phyloP scores from a whole-genome alignment of 64 coral and sea anemone genomes.

The Actinia tenebrosa region DNA sequence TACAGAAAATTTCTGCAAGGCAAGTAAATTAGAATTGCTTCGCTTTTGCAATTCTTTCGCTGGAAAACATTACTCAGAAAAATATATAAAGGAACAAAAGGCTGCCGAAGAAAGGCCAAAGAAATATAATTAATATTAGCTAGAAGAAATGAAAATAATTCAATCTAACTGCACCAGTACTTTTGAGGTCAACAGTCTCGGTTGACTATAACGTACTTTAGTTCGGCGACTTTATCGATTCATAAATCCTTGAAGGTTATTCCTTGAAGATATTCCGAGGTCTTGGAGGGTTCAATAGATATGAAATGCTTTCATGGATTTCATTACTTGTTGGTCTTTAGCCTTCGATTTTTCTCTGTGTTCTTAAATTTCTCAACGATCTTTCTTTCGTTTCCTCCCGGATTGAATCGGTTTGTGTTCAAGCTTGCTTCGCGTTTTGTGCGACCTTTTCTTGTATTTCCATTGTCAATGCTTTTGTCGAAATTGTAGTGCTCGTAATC shows the following conservation, averaged over 20 bases:
- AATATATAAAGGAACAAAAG: neutral
- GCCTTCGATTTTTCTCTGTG: slow-evolving; percentile 56
- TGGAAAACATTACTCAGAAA: neutral
- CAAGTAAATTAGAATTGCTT: neutral
- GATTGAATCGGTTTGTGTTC: slow-evolving; percentile 80
- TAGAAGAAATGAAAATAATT: neutral
- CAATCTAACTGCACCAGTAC: slow-evolving; percentile 10
- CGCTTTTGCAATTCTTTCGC: neutral
- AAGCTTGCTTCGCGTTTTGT: slow-evolving; percentile 64
- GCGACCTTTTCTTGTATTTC: slow-evolving; percentile 55
- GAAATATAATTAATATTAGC: neutral
- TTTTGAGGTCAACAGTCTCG: slow-evolving; percentile 5
- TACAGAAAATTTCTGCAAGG: neutral
- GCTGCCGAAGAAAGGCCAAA: neutral
- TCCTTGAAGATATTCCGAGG: neutral
- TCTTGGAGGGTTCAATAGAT: neutral
- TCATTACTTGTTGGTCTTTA: slow-evolving; percentile 5
- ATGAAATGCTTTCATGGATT: neutral
- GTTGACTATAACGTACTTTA: slow-evolving; percentile 5
- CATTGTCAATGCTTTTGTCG: slow-evolving; percentile 35
- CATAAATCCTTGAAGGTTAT: neutral
- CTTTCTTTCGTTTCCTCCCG: slow-evolving; percentile 80
- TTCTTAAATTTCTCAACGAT: slow-evolving; percentile 61
- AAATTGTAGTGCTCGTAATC: slow-evolving; percentile 91
- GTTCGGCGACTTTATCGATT: slow-evolving; percentile 11